Conservation (phyloP, 53 echinoderm and acorn worm species). For the Actinopyga echinites region DNA sequence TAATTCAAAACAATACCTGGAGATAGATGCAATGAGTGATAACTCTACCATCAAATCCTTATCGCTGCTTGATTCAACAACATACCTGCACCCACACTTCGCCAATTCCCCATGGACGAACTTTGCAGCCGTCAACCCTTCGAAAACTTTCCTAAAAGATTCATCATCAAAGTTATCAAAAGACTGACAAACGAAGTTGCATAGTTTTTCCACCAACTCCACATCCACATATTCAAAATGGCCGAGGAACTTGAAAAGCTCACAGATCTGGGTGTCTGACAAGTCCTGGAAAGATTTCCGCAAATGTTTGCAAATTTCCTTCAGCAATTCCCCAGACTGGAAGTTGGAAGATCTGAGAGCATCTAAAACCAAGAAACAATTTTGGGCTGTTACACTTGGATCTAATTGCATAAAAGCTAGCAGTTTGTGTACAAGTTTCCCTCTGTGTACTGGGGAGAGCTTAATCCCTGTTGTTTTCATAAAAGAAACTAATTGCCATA, state of each 20-base stretch:
- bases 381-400: not conserved
- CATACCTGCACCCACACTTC: not conserved
- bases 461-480: slow-evolving; percentile 5
- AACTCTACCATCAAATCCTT: not conserved
- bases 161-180: not conserved
- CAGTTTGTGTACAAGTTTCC: not conserved
- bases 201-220: not conserved
- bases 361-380: not conserved
- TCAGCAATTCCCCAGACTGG: not conserved
- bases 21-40: not conserved
- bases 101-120: not conserved
- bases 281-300: not conserved
- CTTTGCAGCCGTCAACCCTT: not conserved
- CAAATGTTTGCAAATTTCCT: not conserved
- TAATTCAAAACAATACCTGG: not conserved
- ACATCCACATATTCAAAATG: not conserved
- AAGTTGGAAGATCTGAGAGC: not conserved
- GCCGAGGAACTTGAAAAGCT: not conserved
- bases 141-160: not conserved
- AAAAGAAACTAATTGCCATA: slow-evolving; percentile 10
- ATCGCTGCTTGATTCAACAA: not conserved
- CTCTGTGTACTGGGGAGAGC: not conserved
- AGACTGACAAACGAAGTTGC: not conserved
- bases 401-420: slow-evolving; percentile 2
- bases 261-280: not conserved